Evolutionary conservation across 2,888 invertebrate species (phyloP), one percentile per base, ranked within the genome.

Genomic region (Apotomis capreana): DNA sequence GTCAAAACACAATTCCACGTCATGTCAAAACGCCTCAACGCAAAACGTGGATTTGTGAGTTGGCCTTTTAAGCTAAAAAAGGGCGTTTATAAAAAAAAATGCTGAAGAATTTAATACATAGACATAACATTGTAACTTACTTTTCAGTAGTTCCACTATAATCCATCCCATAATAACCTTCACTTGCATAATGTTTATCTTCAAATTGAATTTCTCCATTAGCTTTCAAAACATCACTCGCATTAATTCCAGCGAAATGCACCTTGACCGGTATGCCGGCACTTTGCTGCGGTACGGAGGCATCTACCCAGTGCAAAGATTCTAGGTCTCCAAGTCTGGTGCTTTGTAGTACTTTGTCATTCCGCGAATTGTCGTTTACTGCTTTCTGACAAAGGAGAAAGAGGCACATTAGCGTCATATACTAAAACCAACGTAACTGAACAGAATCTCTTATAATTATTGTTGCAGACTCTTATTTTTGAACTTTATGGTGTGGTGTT

Each of bases 61-160:
- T 26, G 26, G 26, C 26, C 2, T 40, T 6, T 40, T 40, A 40
- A 6, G 40, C 6, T 5, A 40, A 40, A 40, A 5, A 6, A 40
- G 40, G 5, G 40, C 6, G 40, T 40, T 4, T 40, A 6, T 5
- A 6, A 6, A 5, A 40, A n/a, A 40, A 40, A 40, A 40, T 3
- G 40, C 6, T 40, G 6, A 40, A 4, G 6, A 40, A 40, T 40
- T 40, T 6, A 40, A 15, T 13, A 36, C 5, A 36, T 3, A 36
- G 3, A 36, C 10, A 36, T 36, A 0, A 10, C 10, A 8, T 4
- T 6, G 0, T 9, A 57, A 52, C 68, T 73, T 77, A 87, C 88
- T 77, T 81, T 9, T 82, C 77, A 12, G 84, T 86, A 9, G 79
- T 75, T 9, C 89, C 89, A 73, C 89, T 88, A 71, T 87, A 89